phyloP scores from a whole-genome alignment of 2,797 vertebrate genomes.

The Artibeus lituratus region DNA sequence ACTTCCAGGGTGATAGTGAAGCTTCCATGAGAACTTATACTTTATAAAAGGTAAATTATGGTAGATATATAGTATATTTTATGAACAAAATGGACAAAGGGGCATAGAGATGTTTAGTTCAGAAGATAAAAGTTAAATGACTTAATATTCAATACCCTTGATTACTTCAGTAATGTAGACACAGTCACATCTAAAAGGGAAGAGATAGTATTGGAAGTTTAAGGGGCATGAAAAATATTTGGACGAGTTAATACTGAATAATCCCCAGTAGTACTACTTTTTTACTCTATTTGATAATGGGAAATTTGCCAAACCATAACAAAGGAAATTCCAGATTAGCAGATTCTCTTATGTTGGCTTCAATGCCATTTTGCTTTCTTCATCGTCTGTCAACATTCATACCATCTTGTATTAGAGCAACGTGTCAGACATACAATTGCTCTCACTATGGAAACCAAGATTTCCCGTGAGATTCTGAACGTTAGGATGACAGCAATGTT shows the following conservation, averaged over 20 bases:
- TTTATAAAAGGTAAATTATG: background rate
- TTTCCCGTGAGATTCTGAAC: constrained; percentile 53
- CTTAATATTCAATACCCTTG: background rate
- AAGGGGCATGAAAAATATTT: background rate
- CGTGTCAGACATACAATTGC: constrained; percentile 1
- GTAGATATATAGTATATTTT: background rate
- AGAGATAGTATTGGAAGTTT: background rate
- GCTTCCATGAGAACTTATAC: background rate
- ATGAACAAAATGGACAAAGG: background rate
- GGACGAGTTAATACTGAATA: background rate
- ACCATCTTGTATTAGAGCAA: constrained; percentile 28
- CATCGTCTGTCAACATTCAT: constrained; percentile 55
- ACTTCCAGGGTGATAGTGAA: background rate
- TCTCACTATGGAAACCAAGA: constrained; percentile 45
- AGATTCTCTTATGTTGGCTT: constrained; percentile 46
- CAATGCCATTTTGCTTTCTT: constrained; percentile 21
- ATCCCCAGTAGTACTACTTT: constrained; percentile 23
- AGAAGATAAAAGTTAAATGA: background rate
- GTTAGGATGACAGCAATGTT: constrained; percentile 31
- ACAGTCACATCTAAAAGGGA: background rate
- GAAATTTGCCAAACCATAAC: constrained; percentile 41
- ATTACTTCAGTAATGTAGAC: background rate
- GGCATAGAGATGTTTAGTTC: background rate
- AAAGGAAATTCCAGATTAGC: constrained; percentile 59
- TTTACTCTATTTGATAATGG: constrained; percentile 41